phyloP scores from a whole-genome alignment of 2,888 invertebrate genomes.

The Drosophila neotestacea region DNA sequence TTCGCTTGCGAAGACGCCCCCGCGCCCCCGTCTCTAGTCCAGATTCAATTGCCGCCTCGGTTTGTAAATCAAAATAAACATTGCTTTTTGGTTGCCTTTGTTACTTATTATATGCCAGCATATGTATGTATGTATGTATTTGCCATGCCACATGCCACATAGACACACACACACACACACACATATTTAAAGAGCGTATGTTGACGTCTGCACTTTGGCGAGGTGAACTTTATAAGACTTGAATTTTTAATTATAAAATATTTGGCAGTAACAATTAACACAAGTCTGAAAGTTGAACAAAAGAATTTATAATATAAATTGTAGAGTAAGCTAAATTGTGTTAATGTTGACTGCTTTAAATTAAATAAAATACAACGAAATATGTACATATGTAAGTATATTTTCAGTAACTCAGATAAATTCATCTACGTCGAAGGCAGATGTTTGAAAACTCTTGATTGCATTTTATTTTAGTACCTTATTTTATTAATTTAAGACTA shows the following conservation, averaged over 20 bases:
- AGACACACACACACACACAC: slow-evolving; percentile 19
- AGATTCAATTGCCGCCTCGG: slow-evolving; percentile 38
- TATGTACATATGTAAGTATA: too few species aligned
- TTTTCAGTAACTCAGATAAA: background rate
- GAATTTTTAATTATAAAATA: slow-evolving; percentile 23
- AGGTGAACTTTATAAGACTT: slow-evolving; percentile 34
- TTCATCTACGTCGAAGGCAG: background rate
- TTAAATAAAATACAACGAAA: background rate
- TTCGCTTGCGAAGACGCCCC: background rate
- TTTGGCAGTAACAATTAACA: background rate
- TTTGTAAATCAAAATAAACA: slow-evolving; percentile 76
- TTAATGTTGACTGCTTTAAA: background rate
- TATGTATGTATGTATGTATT: background rate
- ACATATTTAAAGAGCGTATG: slow-evolving; percentile 44
- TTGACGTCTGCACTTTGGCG: slow-evolving; percentile 73
- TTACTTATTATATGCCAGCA: slow-evolving; percentile 59
- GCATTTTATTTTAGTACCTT: background rate
- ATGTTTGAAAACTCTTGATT: background rate
- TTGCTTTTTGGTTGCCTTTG: slow-evolving; percentile 70
- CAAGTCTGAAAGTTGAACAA: background rate
- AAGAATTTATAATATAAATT: background rate
- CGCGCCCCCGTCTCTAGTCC: background rate
- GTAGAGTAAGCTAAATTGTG: background rate
- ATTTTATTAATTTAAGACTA: too few species aligned
- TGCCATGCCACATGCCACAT: slow-evolving; percentile 18